A percentile compares a stretch with the other conserved stretches of the same genome.
Conservation (phyloP, 1,140 invertebrate genomes). For the Meloidogyne floridensis region DNA sequence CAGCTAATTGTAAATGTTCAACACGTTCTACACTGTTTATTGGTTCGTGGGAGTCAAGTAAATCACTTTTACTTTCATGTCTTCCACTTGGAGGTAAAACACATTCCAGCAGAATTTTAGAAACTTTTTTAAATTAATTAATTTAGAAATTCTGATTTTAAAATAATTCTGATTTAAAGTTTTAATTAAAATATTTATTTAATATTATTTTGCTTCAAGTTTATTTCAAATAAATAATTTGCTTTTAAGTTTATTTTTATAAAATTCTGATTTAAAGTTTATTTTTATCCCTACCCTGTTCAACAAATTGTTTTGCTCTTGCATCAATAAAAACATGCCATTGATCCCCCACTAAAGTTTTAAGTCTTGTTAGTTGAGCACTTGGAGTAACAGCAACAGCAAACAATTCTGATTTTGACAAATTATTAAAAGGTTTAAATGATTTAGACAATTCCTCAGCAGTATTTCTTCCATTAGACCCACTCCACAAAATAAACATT, state of each 20-base stretch:
- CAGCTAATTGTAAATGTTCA: constrained; percentile 40
- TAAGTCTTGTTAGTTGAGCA: constrained; percentile 24
- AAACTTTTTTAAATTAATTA: constrained; percentile 10
- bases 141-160: not conserved
- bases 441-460: constrained; percentile 22
- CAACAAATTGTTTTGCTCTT: constrained; percentile 35
- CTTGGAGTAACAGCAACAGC: constrained; percentile 27
- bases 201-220: too few species aligned
- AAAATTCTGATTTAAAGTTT: too few species aligned
- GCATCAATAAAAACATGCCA: constrained; percentile 41
- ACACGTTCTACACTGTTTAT: constrained; percentile 36
- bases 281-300: constrained; percentile 22
- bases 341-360: constrained; percentile 32
- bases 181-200: not conserved
- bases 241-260: not conserved
- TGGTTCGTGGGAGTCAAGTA: constrained; percentile 31
- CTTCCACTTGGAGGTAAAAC: constrained; percentile 33
- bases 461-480: constrained; percentile 26
- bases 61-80: not conserved
- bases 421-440: not conserved
- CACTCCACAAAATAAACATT: constrained; percentile 34
- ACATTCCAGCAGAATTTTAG: constrained; percentile 28
- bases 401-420: constrained; percentile 24
- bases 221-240: too few species aligned
- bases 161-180: not conserved